Base-by-base conservation (phyloP, 2,113 vertebrate genomes). In the Semnornis frantzii region DNA sequence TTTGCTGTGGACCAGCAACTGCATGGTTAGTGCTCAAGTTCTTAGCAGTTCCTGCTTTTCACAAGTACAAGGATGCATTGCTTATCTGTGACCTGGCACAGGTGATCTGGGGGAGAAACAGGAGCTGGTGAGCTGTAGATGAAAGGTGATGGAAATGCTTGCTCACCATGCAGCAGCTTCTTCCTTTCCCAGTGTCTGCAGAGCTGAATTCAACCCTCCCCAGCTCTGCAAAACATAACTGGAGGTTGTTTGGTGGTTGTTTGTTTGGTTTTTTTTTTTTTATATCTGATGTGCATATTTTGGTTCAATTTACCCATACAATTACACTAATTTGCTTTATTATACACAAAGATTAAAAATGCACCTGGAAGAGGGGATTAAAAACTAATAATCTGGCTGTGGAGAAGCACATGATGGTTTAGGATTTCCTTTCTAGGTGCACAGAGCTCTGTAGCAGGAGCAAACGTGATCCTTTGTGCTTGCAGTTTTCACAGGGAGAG, bases 401-500 rank as follows among this genome's bases (percentile, higher is more conserved):
- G 70, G 23, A 75, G 84, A 42, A 69, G 19, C 66, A 79, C 3
- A 9, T 2, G 2, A 14, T 70, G 75, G 28, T 71, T 68, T 52
- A 59, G 81, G 71, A 27, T 87, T 94, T 92, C 78, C 72, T 93
- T 86, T 48, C 7, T 55, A 79, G 94, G 92, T 89, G 82, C 25
- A 27, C 27, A 5, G 79, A 79, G 73, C 90, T 86, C 87, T 89
- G 72, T 59, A 90, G 57, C 48, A 3, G 3, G 39, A 87, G 85
- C 77, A 84, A 87, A 88, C 75, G 70, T 33, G 52, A 85, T 83
- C 82, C 87, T 85, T 93, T 90, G 89, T 88, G 75, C 82, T 66
- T 96, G 82, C 78, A 72, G 42, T 86, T 95, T 96, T 95, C 48
- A 44, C 31, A 42, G 86, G 59, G 76, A 80, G 87, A 93, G 80